These are phyloP conservation scores for Hoplias malabaricus DNA, from an alignment of 2,113 vertebrate species.

Conservation along the genomic window DNA sequence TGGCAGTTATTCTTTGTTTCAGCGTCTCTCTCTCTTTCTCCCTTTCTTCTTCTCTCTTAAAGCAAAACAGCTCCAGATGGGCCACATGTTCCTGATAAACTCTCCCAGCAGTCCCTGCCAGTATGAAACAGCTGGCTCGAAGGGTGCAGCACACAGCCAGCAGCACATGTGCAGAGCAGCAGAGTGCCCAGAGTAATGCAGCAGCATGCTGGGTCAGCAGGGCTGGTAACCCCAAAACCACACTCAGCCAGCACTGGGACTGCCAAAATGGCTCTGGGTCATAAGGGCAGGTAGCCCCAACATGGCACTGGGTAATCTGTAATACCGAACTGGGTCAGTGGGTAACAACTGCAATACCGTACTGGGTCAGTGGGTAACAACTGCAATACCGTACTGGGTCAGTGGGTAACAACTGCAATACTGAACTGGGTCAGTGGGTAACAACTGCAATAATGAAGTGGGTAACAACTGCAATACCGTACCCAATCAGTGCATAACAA, in stretches of 20 bases:
- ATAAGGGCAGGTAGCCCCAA: not conserved
- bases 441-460: not conserved
- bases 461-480: not conserved
- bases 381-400: not conserved
- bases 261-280: not conserved
- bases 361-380: not conserved
- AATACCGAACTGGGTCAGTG: too few relatives aligned
- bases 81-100: slow-evolving; percentile 72
- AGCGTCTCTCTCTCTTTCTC: not conserved
- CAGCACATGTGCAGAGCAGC: slow-evolving; percentile 30
- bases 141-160: slow-evolving; percentile 15
- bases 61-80: slow-evolving; percentile 75
- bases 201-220: not conserved
- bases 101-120: slow-evolving; percentile 51
- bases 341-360: too few relatives aligned
- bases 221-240: too few relatives aligned
- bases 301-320: too few relatives aligned
- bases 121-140: slow-evolving; percentile 62
- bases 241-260: not conserved
- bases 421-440: not conserved
- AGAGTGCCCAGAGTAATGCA: not conserved
- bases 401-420: not conserved
- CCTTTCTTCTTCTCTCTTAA: not conserved
- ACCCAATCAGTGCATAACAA: not conserved
- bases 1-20: not conserved